Conservation (phyloP, 1,140 invertebrate genomes). For the Nylanderia fulva region DNA sequence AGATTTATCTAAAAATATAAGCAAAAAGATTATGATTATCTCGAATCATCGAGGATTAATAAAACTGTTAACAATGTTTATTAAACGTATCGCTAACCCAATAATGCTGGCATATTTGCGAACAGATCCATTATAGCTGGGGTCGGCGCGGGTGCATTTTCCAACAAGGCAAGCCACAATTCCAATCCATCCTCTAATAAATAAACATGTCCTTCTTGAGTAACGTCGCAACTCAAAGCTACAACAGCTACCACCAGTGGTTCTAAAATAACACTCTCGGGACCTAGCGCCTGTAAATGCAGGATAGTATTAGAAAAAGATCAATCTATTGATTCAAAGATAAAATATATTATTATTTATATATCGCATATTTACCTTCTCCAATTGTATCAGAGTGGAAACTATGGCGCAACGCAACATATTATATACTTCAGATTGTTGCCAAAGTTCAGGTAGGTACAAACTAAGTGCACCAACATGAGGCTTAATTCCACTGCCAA, state of each 20-base stretch:
- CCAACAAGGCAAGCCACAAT: conserved; percentile 94
- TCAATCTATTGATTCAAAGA: background rate
- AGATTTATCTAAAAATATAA: conserved; percentile 89
- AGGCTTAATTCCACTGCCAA: conserved; percentile 91
- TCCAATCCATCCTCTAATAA: conserved; percentile 96
- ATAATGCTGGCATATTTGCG: conserved; percentile 91
- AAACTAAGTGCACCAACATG: conserved; percentile 90
- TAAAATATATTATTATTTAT: too few relatives aligned
- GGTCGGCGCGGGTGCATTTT: conserved; percentile 89
- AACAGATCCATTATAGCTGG: conserved; percentile 90
- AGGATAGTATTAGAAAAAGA: conserved; percentile 1
- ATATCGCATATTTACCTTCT: conserved; percentile 88
- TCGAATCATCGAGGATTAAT: conserved; percentile 19
- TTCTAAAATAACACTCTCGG: conserved; percentile 87
- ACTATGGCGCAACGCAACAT: conserved; percentile 97
- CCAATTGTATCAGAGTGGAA: conserved; percentile 93
- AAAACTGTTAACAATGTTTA: background rate
- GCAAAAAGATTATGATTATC: conserved; percentile 5
- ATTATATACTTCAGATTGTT: conserved; percentile 94
- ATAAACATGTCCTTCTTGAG: conserved; percentile 94
- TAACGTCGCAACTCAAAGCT: conserved; percentile 92
- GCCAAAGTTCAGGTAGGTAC: conserved; percentile 95
- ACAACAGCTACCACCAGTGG: conserved; percentile 92
- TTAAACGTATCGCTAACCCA: conserved; percentile 87
- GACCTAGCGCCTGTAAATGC: conserved; percentile 87